These are phyloP conservation scores for Platygyra sinensis DNA, from an alignment of 64 coral and sea anemone genomes.

Conservation along the genomic window DNA sequence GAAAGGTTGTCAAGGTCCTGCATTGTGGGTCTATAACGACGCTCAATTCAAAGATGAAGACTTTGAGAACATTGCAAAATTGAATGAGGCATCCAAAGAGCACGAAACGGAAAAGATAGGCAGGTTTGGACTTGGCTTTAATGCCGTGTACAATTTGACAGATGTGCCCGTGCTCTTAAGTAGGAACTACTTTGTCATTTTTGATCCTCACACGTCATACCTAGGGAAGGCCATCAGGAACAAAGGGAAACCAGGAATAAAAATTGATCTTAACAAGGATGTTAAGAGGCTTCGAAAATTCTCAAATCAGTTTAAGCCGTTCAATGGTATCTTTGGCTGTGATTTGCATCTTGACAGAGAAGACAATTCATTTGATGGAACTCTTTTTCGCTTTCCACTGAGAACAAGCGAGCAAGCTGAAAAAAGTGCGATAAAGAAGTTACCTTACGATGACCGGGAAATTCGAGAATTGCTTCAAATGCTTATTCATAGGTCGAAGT, in stretches of 20 bases:
- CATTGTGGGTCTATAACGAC: constrained; percentile 78
- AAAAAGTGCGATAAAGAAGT: constrained; percentile 62
- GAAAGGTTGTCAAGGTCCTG: constrained; percentile 73
- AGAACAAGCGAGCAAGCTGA: constrained; percentile 56
- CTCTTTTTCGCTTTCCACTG: constrained; percentile 74
- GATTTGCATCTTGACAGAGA: constrained; percentile 33
- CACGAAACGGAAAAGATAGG: constrained; percentile 73
- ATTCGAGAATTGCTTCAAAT: constrained; percentile 41
- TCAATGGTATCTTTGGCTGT: constrained; percentile 78
- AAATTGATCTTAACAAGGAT: constrained; percentile 42
- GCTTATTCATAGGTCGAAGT: constrained; percentile 38
- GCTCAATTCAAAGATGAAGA: constrained; percentile 70
- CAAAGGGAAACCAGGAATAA: constrained; percentile 57
- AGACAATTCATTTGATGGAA: constrained; percentile 54
- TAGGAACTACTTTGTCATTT: constrained; percentile 66
- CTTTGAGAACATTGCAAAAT: constrained; percentile 76
- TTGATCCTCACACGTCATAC: constrained; percentile 75
- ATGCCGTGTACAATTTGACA: constrained; percentile 80
- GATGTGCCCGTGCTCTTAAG: constrained; percentile 84
- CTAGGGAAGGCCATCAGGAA: constrained; percentile 51
- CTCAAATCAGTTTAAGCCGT: constrained; percentile 68
- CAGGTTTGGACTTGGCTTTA: constrained; percentile 86
- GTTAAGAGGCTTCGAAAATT: constrained; percentile 34
- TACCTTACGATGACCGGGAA: constrained; percentile 51
- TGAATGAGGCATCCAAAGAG: constrained; percentile 77